These are phyloP conservation scores for Sebastes fasciatus DNA, from an alignment of 2,113 vertebrate genomes.

Conservation along the genomic window DNA sequence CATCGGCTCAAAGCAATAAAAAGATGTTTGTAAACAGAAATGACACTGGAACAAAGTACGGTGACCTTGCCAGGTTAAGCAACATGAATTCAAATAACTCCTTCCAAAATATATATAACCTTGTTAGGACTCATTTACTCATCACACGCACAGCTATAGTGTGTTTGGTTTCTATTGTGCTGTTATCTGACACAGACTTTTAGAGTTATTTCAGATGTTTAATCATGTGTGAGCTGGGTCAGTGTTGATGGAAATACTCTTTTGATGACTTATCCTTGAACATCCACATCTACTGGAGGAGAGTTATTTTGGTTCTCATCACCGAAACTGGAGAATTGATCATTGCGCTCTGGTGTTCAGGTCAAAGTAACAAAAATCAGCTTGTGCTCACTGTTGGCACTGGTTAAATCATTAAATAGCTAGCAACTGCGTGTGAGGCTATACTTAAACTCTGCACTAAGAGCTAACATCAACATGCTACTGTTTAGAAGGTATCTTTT, in stretches of 20 bases:
- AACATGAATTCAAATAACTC: constrained; percentile 52
- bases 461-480: too few relatives aligned
- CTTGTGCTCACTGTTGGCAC: background rate
- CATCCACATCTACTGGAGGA: background rate
- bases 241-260: background rate
- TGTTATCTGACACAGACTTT: background rate
- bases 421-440: background rate
- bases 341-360: background rate
- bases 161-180: constrained; percentile 10
- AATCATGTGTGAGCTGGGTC: background rate
- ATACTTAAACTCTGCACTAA: background rate
- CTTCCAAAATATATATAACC: constrained; percentile 21
- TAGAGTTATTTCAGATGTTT: background rate
- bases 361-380: background rate
- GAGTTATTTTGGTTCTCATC: background rate
- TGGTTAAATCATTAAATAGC: background rate
- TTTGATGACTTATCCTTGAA: background rate
- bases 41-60: constrained; percentile 48
- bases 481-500: too few relatives aligned
- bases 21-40: constrained; percentile 34
- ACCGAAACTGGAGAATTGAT: background rate
- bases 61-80: constrained; percentile 47
- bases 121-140: constrained; percentile 21
- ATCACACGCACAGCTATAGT: background rate
- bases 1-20: constrained; percentile 11